A percentile compares a stretch with the other conserved stretches of the same genome.
phyloP scores from a whole-genome alignment of 2,797 vertebrate species.

The Acanthurus leucopareius region DNA sequence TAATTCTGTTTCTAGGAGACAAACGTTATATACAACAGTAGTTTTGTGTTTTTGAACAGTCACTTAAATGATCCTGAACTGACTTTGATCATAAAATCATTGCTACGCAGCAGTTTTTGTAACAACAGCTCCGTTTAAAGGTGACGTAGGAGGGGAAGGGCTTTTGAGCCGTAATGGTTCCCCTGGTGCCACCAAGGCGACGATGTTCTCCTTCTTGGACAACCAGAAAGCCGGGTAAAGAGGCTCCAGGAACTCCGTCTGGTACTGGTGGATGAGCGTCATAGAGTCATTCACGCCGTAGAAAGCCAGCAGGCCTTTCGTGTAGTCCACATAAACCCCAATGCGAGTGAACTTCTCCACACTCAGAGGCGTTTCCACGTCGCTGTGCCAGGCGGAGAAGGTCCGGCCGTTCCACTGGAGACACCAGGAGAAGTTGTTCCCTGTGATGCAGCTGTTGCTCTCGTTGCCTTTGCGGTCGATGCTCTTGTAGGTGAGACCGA shows the following conservation, averaged over 20 bases:
- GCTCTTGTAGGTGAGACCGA: conserved; percentile 88
- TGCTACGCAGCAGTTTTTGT: not conserved
- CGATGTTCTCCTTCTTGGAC: conserved; percentile 88
- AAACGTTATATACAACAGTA: not conserved
- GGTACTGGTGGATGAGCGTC: conserved; percentile 83
- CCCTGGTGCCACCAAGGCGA: conserved; percentile 78
- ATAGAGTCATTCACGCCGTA: conserved; percentile 79
- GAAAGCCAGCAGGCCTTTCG: conserved; percentile 81
- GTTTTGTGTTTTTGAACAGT: not conserved
- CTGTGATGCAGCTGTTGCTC: conserved; percentile 86
- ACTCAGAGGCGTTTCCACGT: conserved; percentile 82
- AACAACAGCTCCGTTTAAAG: conserved; percentile 18
- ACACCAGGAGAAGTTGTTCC: conserved; percentile 90
- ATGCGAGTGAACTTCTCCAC: conserved; percentile 77
- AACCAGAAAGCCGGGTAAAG: conserved; percentile 89
- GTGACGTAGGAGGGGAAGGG: conserved; percentile 74
- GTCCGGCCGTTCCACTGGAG: conserved; percentile 86
- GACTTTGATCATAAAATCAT: not conserved
- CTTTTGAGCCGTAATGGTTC: conserved; percentile 68
- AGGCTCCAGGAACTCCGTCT: conserved; percentile 85
- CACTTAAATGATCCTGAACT: not conserved
- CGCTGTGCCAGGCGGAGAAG: conserved; percentile 89
- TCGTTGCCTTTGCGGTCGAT: conserved; percentile 85
- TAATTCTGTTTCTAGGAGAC: not conserved
- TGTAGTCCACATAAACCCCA: conserved; percentile 87